A percentile compares a stretch with the other conserved stretches of the same genome.
phyloP scores from a whole-genome alignment of 2,888 invertebrate species.

The Erebia ligea region DNA sequence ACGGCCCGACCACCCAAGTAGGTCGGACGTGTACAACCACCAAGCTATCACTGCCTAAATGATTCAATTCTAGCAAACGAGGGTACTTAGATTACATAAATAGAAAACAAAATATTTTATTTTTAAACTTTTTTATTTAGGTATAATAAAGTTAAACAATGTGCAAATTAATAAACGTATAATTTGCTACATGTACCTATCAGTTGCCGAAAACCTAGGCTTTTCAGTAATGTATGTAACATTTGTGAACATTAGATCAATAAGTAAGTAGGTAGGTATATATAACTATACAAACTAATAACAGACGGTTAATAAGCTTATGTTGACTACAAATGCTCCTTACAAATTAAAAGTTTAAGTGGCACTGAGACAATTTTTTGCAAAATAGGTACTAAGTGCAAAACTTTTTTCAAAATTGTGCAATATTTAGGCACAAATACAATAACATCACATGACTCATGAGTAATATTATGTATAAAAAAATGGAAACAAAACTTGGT shows the following conservation, averaged over 20 bases:
- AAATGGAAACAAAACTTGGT: constrained; percentile 28
- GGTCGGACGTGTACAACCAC: too few relatives aligned
- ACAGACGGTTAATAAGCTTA: constrained; percentile 59
- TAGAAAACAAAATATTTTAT: constrained; percentile 43
- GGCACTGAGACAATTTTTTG: constrained; percentile 58
- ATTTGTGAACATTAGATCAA: constrained; percentile 53
- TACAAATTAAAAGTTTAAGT: constrained; percentile 58
- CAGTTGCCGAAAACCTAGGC: constrained; percentile 49
- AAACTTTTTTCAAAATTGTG: constrained; percentile 59
- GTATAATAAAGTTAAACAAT: constrained; percentile 79
- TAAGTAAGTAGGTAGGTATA: constrained; percentile 55
- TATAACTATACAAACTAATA: constrained; percentile 52
- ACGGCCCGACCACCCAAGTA: too few relatives aligned
- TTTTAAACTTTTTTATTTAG: constrained; percentile 65
- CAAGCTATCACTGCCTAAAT: too few relatives aligned
- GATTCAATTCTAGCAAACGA: too few relatives aligned
- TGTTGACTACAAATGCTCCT: constrained; percentile 72
- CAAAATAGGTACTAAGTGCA: constrained; percentile 42
- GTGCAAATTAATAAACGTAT: constrained; percentile 64
- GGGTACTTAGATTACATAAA: too few relatives aligned
- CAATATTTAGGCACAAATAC: constrained; percentile 65
- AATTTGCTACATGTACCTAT: constrained; percentile 40
- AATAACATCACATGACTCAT: constrained; percentile 29
- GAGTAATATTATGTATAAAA: constrained; percentile 27
- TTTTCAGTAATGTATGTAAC: constrained; percentile 51